Conservation (phyloP, 2,113 vertebrate species). For the Oxyruncus cristatus region DNA sequence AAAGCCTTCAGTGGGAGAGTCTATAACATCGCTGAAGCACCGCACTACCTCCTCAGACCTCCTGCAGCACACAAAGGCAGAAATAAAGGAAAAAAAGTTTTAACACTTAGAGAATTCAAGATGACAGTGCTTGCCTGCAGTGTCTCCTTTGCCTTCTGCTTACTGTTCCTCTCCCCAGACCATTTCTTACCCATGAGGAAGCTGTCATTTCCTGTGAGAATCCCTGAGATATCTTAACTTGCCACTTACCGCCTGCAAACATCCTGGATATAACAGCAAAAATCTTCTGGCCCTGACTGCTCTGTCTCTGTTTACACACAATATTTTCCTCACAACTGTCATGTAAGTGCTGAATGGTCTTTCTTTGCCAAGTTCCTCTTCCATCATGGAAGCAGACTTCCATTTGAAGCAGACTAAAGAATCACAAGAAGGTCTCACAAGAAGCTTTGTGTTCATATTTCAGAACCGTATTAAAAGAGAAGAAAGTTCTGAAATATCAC, state of each 20-base stretch:
- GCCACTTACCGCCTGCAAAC: neutral
- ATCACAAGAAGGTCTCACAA: neutral
- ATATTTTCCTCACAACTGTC: neutral
- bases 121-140: neutral
- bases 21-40: conserved; percentile 71
- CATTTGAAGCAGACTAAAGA: neutral
- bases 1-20: conserved; percentile 67
- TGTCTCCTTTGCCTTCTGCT: neutral
- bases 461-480: neutral
- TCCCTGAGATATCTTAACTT: neutral
- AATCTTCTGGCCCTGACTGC: neutral
- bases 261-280: neutral
- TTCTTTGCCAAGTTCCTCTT: neutral
- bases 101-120: neutral
- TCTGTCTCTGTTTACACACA: neutral
- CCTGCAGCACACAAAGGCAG: neutral
- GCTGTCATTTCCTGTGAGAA: neutral
- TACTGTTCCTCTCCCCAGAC: neutral
- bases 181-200: neutral
- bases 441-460: neutral
- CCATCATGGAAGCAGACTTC: too few relatives aligned
- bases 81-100: neutral
- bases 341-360: neutral
- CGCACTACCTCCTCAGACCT: conserved; percentile 49
- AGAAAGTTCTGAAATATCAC: neutral